Evolutionary conservation across 1,140 invertebrate genomes (phyloP), one percentile per base, ranked within the genome.

Genomic region (Platyscapa corneri): DNA sequence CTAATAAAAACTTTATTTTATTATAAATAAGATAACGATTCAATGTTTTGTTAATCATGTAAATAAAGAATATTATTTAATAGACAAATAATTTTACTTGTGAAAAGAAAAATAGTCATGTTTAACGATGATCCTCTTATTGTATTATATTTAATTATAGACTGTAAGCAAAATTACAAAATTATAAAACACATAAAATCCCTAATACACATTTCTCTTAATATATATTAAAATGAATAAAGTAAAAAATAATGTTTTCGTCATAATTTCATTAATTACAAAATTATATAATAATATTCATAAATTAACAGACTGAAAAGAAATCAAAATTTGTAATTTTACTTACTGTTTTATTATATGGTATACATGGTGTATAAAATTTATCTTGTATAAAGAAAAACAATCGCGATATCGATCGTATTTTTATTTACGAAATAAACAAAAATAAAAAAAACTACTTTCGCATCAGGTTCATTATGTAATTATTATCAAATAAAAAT

Each of bases 401-500:
- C 16, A 6, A 74, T 42, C 39, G n/a, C 39, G 65, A 82, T 27
- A 76, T 72, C 20, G 20, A 49, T 82, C 64, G 42, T 30, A 84
- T 80, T 86, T 85, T 88, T 88, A 87, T 87, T 77, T 89, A 89
- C 88, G 78, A 82, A 87, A 67, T 56, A 49, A 88, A 88, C 86
- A 89, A 56, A 76, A 91, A 89, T 91, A 91, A 90, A 91, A 90
- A 89, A 82, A 56, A 74, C 88, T 89, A 91, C 89, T 90, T 90
- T 89, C 86, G 88, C 89, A 89, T 88, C 89, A 90, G 88, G 87
- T 89, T 83, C 82, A 86, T 91, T 89, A 88, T 88, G 89, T 90
- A 88, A 89, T 86, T 88, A 82, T 88, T 90, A 91, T 89, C 89
- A 91, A 91, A 91, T 90, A 89, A 89, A 87, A 82, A 88, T 89